Evolutionary conservation across 2,113 vertebrate genomes (phyloP).

Genomic region (Psammodynastes pulverulentus): DNA sequence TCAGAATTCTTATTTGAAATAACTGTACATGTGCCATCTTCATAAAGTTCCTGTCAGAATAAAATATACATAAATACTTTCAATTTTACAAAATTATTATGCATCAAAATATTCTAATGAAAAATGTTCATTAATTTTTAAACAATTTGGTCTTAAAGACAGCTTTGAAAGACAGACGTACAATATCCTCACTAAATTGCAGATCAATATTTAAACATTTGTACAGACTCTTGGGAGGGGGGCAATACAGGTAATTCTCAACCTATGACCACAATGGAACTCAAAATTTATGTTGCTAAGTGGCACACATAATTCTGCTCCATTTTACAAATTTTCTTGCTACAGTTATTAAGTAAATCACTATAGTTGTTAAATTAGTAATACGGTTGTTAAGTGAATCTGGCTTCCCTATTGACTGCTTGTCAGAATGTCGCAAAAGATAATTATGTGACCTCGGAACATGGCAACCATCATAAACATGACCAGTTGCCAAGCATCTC

Average conservation of each 20-base stretch:
- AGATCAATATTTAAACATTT: not conserved
- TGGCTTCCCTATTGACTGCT: not conserved
- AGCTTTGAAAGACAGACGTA: not conserved
- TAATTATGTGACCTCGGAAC: no score
- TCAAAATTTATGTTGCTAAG: not conserved
- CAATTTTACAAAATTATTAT: not conserved
- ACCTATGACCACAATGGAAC: not conserved
- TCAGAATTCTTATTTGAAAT: constrained; percentile 74
- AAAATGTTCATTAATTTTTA: not conserved
- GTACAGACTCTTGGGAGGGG: not conserved
- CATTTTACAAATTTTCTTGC: not conserved
- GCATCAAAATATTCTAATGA: not conserved
- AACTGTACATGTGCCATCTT: constrained; percentile 71
- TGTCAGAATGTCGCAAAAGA: no score
- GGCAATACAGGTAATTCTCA: not conserved
- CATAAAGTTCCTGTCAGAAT: constrained; percentile 75
- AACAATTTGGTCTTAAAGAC: not conserved
- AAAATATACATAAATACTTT: not conserved
- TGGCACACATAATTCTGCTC: not conserved
- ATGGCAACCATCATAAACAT: not conserved
- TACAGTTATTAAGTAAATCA: not conserved
- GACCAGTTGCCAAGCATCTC: not conserved
- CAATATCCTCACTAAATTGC: not conserved
- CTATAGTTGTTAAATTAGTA: not conserved
- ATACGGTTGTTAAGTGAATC: not conserved